Conservation (phyloP, 2,113 vertebrate species). For the Meleagris gallopavo region DNA sequence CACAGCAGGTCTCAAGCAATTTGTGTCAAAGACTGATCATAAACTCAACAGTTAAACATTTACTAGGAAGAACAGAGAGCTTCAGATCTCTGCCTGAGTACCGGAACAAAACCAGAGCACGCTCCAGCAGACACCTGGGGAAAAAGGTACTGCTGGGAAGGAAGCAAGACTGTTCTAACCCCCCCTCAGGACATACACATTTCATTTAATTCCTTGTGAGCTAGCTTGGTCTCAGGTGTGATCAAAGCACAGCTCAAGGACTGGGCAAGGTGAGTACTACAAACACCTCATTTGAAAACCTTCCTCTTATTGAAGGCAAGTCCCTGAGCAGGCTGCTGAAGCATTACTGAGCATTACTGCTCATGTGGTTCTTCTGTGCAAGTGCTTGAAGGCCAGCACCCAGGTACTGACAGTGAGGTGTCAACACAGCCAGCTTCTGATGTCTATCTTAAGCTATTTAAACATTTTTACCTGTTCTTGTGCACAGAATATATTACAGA, state of each 20-base stretch:
- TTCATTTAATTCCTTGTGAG: neutral
- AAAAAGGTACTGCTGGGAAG: neutral
- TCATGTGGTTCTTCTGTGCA: neutral
- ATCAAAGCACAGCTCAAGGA: constrained; percentile 53
- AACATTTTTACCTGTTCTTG: neutral
- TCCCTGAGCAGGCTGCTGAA: neutral
- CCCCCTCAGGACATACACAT: neutral
- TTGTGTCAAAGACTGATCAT: neutral
- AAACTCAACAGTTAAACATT: neutral
- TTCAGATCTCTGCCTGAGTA: neutral
- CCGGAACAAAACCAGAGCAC: neutral
- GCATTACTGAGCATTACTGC: neutral
- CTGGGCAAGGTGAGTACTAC: constrained; percentile 21
- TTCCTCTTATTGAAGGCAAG: neutral
- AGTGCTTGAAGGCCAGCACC: neutral
- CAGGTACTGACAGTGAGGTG: fast-evolving
- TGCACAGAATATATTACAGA: neutral
- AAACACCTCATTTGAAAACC: neutral
- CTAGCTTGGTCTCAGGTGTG: constrained; percentile 9
- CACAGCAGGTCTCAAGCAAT: neutral
- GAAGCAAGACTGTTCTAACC: neutral
- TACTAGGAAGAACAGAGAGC: neutral
- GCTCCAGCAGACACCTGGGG: neutral
- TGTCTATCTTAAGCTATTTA: neutral
- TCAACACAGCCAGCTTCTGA: neutral